Conservation (phyloP, 1,140 invertebrate species). For the Steinernema feltiae region DNA sequence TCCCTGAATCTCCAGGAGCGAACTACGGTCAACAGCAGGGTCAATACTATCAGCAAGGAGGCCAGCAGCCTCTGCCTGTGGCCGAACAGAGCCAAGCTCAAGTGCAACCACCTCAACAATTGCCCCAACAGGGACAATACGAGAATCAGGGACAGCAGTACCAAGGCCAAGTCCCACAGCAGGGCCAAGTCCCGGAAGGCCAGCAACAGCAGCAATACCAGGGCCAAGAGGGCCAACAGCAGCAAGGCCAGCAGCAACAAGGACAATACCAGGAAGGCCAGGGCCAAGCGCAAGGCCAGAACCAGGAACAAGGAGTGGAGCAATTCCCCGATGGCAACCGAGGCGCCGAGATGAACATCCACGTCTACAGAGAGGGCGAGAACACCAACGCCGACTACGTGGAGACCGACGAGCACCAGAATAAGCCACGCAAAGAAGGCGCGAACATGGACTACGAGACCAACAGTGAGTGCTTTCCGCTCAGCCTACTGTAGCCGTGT, state of each 20-base stretch:
- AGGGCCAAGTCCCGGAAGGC: neutral
- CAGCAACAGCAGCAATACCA: neutral
- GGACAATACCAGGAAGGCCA: neutral
- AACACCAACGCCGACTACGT: neutral
- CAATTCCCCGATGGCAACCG: neutral
- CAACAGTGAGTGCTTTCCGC: neutral
- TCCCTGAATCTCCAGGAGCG: neutral
- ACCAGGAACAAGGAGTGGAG: neutral
- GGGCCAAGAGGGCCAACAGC: neutral
- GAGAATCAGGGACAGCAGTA: neutral
- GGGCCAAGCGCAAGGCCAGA: neutral
- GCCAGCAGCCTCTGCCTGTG: neutral
- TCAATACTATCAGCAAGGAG: conserved; percentile 1
- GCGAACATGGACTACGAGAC: neutral
- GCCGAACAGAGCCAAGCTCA: neutral
- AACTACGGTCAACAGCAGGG: neutral
- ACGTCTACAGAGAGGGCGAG: neutral
- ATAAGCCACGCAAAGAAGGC: neutral
- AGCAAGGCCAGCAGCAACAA: neutral
- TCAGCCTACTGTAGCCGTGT: no score
- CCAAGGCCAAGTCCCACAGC: neutral
- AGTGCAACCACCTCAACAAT: neutral
- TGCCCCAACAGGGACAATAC: neutral
- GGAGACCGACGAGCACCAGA: neutral
- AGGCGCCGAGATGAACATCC: neutral